These are phyloP conservation scores for Panthera leo DNA, from an alignment of 2,113 vertebrate genomes.

Conservation along the genomic window DNA sequence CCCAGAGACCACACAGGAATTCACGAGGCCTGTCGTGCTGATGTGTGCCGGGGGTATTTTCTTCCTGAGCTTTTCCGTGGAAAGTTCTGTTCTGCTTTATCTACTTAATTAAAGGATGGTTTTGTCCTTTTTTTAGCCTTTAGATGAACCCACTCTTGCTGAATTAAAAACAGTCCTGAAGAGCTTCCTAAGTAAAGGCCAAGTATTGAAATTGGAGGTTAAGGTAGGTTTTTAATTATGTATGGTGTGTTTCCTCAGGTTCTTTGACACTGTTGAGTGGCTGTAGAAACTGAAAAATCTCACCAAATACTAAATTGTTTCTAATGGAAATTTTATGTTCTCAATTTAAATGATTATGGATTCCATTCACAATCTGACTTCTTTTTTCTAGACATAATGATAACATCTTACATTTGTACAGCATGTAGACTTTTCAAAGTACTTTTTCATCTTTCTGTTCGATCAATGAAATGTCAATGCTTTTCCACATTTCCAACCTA, in stretches of 20 bases:
- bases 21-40: neutral
- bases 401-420: neutral
- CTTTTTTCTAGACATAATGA: neutral
- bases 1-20: accelerated
- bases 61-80: neutral
- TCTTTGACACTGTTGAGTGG: neutral
- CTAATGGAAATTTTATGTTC: neutral
- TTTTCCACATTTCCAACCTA: neutral
- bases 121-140: slow-evolving; percentile 83
- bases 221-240: slow-evolving; percentile 87
- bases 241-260: neutral
- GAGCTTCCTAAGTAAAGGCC: slow-evolving; percentile 92
- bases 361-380: neutral
- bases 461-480: neutral
- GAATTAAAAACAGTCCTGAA: slow-evolving; percentile 92
- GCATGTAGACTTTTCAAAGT: neutral
- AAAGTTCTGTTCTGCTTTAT: neutral
- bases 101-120: neutral
- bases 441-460: neutral
- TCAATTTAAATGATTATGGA: neutral
- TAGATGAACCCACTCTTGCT: slow-evolving; percentile 90
- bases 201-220: slow-evolving; percentile 92
- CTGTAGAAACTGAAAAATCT: neutral
- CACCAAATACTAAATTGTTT: neutral
- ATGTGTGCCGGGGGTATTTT: no score